Base-by-base conservation (phyloP, 2,888 invertebrate genomes). In the Trachelus iudaicus region DNA sequence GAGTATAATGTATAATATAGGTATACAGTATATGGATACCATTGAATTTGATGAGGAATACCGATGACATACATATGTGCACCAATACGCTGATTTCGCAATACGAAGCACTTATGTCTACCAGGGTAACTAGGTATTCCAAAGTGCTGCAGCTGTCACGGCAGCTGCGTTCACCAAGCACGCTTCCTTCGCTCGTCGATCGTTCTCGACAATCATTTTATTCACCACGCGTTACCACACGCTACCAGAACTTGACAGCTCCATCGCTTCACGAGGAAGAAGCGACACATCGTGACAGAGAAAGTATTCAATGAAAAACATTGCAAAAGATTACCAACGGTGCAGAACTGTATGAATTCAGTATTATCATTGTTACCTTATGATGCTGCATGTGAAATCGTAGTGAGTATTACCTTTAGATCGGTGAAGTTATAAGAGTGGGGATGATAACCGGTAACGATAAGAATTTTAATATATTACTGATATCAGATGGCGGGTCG, bases 71-170 rank as follows among this genome's bases (percentile, higher is more conserved):
- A 56, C 56, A 23, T 56, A 23, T 23, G 56, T 56, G 23, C 56
- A 56, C 9, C 56, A 23, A 56, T 56, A 56, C 56, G 56, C 56
- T 9, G 56, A 56, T 56, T 56, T 23, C 23, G 56, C 56, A 56
- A 56, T 56, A 40, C 23, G 23, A 56, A 56, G 23, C 23, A 23
- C 56, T 56, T 56, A 56, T 56, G 56, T 56, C 9, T 56, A 56
- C 56, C 56, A 56, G 56, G 56, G 56, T 23, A 56, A 56, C 56
- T 56, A 56, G 56, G 23, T 56, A 56, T 56, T 56, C 56, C 56
- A 83, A 83, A 83, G 78, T 71, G 15, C 76, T 79, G 83, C 83
- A 83, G 83, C 83, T 83, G 83, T 83, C 83, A 81, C 79, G 77
- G 80, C 83, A 83, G 83, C 83, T 83, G 83, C 83, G 56, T 56